Conservation (phyloP, 2,888 invertebrate species). For the Pandemis corylana region DNA sequence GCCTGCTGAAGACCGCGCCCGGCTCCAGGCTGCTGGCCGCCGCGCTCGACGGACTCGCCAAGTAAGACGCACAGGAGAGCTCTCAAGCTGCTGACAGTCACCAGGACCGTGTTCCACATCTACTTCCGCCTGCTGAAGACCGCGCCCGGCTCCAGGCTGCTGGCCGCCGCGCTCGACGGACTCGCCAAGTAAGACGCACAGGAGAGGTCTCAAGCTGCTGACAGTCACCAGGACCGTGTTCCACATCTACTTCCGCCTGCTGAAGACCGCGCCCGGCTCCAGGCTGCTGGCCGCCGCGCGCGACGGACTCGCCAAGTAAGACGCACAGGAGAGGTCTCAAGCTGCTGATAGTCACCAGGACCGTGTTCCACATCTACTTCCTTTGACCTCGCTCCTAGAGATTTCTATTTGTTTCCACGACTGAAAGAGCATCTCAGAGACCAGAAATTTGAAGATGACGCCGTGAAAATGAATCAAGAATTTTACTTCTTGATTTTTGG, state of each 20-base stretch:
- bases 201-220: too few species aligned
- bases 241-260: slow-evolving; percentile 96
- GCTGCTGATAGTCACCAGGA: slow-evolving; percentile 88
- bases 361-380: slow-evolving; percentile 94
- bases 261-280: slow-evolving; percentile 92
- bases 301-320: slow-evolving; percentile 95
- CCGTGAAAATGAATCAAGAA: too few species aligned
- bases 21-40: slow-evolving; percentile 91
- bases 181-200: slow-evolving; percentile 91
- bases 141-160: slow-evolving; percentile 89
- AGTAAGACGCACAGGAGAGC: slow-evolving; percentile 84
- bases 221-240: slow-evolving; percentile 94
- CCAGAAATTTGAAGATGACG: too few species aligned
- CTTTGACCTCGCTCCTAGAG: too few species aligned
- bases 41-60: slow-evolving; percentile 95
- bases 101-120: slow-evolving; percentile 95
- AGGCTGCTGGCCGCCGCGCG: slow-evolving; percentile 92
- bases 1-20: slow-evolving; percentile 93
- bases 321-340: slow-evolving; percentile 34
- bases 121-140: slow-evolving; percentile 97
- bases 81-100: slow-evolving; percentile 80
- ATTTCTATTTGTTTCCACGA: too few species aligned
- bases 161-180: slow-evolving; percentile 95
- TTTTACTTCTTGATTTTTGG: too few species aligned
- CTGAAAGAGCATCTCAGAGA: too few species aligned